phyloP scores from a whole-genome alignment of 1,140 invertebrate genomes.

The Acarapis woodi region DNA sequence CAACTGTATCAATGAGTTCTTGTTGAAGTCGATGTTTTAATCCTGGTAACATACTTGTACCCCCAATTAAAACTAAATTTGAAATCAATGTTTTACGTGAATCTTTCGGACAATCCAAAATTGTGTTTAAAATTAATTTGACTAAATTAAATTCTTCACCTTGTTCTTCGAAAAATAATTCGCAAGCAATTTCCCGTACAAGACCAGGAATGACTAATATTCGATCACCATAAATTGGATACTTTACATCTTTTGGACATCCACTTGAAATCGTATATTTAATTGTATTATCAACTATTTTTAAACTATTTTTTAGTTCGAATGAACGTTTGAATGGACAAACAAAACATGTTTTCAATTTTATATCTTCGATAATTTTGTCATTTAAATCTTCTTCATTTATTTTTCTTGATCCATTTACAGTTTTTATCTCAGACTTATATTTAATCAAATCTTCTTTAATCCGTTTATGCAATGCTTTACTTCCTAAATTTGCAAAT shows the following conservation, averaged over 20 bases:
- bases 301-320: constrained; percentile 4
- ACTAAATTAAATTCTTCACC: constrained; percentile 49
- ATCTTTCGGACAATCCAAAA: constrained; percentile 47
- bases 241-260: constrained; percentile 27
- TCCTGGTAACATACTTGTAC: constrained; percentile 46
- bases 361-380: constrained; percentile 23
- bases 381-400: constrained; percentile 11
- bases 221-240: constrained; percentile 32
- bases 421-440: background rate
- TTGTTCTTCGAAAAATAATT: constrained; percentile 54
- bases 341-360: constrained; percentile 44
- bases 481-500: constrained; percentile 35
- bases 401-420: background rate
- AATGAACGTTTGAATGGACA: constrained; percentile 35
- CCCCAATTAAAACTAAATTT: constrained; percentile 55
- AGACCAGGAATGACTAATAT: constrained; percentile 30
- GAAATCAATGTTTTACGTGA: constrained; percentile 34
- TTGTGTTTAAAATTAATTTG: constrained; percentile 49
- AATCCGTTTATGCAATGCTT: constrained; percentile 25
- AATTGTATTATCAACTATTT: too few species aligned
- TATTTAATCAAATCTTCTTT: constrained; percentile 7
- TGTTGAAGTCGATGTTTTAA: constrained; percentile 37
- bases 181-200: constrained; percentile 40
- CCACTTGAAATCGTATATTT: background rate
- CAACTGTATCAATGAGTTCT: constrained; percentile 35